phyloP scores from a whole-genome alignment of 2,113 vertebrate genomes.

The Saccopteryx leptura region DNA sequence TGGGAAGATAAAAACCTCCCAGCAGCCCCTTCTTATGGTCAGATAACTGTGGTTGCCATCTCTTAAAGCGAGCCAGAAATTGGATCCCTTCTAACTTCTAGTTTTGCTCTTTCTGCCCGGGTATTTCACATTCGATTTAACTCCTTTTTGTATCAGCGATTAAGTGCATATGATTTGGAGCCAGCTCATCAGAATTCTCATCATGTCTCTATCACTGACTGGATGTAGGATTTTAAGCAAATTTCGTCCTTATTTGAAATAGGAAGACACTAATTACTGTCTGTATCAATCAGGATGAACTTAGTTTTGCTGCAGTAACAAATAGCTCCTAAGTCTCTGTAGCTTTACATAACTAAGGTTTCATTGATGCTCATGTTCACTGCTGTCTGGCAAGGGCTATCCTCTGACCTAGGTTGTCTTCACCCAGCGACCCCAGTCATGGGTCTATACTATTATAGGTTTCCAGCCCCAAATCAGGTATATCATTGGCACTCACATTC shows the following conservation, averaged over 20 bases:
- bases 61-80: neutral
- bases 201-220: neutral
- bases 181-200: neutral
- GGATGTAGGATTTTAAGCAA: neutral
- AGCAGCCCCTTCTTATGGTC: neutral
- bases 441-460: neutral
- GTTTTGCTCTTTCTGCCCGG: neutral
- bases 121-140: neutral
- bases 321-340: neutral
- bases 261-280: neutral
- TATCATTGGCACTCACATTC: neutral
- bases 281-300: neutral
- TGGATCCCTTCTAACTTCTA: neutral
- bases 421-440: too few species aligned
- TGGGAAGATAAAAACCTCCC: neutral
- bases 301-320: slow-evolving; percentile 36
- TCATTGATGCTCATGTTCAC: neutral
- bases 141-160: rapidly evolving
- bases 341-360: neutral
- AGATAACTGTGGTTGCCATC: neutral
- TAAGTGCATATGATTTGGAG: neutral
- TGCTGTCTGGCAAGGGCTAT: neutral
- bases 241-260: neutral
- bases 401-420: neutral
- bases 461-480: neutral